Evolutionary conservation across 2,888 invertebrate species (phyloP), one percentile per base, ranked within the genome.

Genomic region (Erannis defoliaria): DNA sequence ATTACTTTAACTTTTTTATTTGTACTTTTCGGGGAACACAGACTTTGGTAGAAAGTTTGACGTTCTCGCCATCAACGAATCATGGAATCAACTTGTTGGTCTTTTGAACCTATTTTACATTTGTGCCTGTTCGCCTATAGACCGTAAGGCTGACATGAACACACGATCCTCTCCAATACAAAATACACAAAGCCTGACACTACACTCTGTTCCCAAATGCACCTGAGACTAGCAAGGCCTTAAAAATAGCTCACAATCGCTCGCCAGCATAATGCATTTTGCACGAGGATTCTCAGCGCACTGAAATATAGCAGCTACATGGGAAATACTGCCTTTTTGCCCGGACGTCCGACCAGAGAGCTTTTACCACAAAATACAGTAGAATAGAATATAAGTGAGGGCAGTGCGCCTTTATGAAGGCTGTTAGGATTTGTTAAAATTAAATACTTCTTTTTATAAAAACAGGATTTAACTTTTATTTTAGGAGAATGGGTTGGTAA

Each of bases 291-390:
- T 29, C 55, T 49, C 46, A 29, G 14, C 37, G 9, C 31, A 19
- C 61, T 67, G 60, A 67, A 59, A 64, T 64, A 67, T 67, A 56
- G 54, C 31, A 19, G 31, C 18, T 26, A 55, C 53, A 55, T 53
- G 54, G 61, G 64, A 58, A 59, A 42, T 55, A 42, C 43, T 16
- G 37, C 31, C 56, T 56, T 56, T 56, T 53, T 56, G 54, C 16
- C 31, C 56, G 60, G 49, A 56, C 45, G 38, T 60, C 54, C 60
- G 54, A 14, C 42, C 59, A 33, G 19, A 62, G 50, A 54, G 60
- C 42, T 55, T 60, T 66, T 38, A 49, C 55, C 61, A 35, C 59
- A 60, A 64, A 64, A 55, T 66, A 54, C 31, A n/a, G 9, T 26
- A 45, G 60, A 60, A 40, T 46, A 45, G 38, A 54, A 21, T 16